Base-by-base conservation (phyloP, 2,797 vertebrate genomes). In the Microctenopoma stevenorrisi region DNA sequence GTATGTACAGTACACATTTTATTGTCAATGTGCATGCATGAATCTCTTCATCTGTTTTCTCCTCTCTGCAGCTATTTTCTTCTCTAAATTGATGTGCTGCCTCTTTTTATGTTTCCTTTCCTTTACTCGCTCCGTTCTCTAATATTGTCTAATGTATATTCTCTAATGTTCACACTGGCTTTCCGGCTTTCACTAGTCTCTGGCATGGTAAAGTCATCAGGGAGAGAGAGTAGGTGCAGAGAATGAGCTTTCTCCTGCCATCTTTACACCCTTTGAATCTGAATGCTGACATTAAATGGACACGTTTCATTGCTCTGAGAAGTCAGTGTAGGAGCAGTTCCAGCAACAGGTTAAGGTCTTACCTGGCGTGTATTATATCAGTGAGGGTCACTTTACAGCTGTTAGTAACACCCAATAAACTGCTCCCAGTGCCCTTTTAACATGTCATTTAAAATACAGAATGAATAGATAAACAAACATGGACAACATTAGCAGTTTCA, bases 151-250 rank as follows among this genome's bases (percentile, higher is more conserved):
- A 18, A 18, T 18, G 18, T 18, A 18, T 18, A 18, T 18, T 18
- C 18, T 18, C 15, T 8, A 16, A 16, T 54, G 28, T 5, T 25
- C 51, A 8, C 9, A 4, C 9, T 37, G 9, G 9, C 15, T 5
- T 59, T 54, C 42, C 57, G 33, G n/a, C 46, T 42, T 49, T 56
- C 9, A 49, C 28, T 2, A 22, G 64, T 77, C 61, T 73, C 55
- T 55, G 37, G 26, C 55, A 14, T 64, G 85, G 44, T 76, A 80
- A 87, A 86, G 53, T 22, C 57, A 80, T 87, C 64, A 78, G 18
- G 47, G 22, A 55, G 30, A 38, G 30, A 25, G 35, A 28, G 33
- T 47, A 68, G 49, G 14, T 60, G 30, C n/a, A 10, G 18, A 47
- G 26, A 78, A 30, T 8, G 15, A 44, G n/a, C 16, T 54, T 66